Evolutionary conservation across 2,113 vertebrate genomes (phyloP), one percentile per base, ranked within the genome.

Genomic region (Melanocharis versteri): DNA sequence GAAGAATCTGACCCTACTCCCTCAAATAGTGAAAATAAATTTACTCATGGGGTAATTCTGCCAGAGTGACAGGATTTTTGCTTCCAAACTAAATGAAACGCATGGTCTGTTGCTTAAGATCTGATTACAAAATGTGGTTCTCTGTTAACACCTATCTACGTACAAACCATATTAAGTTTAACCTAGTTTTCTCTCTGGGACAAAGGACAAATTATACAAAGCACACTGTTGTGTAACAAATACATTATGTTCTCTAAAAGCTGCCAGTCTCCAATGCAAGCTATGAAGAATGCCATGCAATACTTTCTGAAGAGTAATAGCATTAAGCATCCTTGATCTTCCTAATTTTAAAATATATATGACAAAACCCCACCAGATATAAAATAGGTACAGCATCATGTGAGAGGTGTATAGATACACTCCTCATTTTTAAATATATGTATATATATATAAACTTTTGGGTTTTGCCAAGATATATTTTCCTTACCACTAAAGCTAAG

Each of bases 121-220:
- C 35, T 1, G 3, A 44, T 97, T 93, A 81, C 89, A 77, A 92
- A 92, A 90, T 58, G 24, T 54, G 24, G 42, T 47, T 89, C 78
- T 84, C 72, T 93, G 54, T 78, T 94, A 89, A 92, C 60, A 83
- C 58, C 71, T 89, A 78, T 90, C 30, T 53, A 86, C 62, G 77
- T 73, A 61, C 27, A 92, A 88, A 44, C 39, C 50, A 35, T 40
- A 92, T 89, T 80, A 81, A 71, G n/a, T 81, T 78, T 93, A 94
- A 89, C 94, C 94, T 89, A 94, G 47, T 95, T 96, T 90, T 95
- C 58, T 89, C 39, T 90, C 64, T 92, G 64, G 83, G 64, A 89
- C 83, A 94, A 90, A 95, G 79, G 45, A 92, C 47, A 93, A 92
- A 85, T 93, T 75, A 83, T 73, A 89, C 87, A 86, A 93, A 88